Base-by-base conservation (phyloP, 2,888 invertebrate species). In the Bombylius discolor region DNA sequence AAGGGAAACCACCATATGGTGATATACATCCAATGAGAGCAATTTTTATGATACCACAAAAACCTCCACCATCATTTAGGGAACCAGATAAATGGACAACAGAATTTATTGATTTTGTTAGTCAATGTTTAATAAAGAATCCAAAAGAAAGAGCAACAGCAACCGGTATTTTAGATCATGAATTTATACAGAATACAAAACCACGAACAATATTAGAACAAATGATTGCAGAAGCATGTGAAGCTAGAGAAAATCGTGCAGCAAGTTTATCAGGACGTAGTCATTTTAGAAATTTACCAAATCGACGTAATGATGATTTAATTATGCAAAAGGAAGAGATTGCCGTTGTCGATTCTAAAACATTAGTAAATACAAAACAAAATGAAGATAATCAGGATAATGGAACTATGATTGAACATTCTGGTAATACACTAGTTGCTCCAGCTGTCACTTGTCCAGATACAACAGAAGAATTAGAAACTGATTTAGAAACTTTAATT, bases 21-120 rank as follows among this genome's bases (percentile, higher is more conserved):
- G 95, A 96, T 71, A 87, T 89, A 61, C 88, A 89, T 74, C 89
- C 89, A 33, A 89, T 89, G 89, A 72, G 89, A 56, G 96, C 96
- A 52, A 95, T 97, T 63, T 97, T 97, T 76, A 95, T 96, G 95
- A 97, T 97, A 65, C 96, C 96, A 8, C 94, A 94, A 12, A 96
- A 96, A 72, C 95, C 96, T 50, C 95, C 96, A 48, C 97, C 97
- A 7, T 92, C 94, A 1, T 94, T 97, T 72, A 78, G 93, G 62
- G 89, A 95, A 70, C 92, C 92, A 1, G 92, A 95, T 70, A 86
- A 89, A 65, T 96, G 95, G 95, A 86, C 89, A 56, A 79, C 89
- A 4, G 90, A 92, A 71, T 95, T 97, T 76, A 91, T 93, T 63
- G 93, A 96, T 75, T 96, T 97, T 76, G 94, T 97, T 57, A 85